Evolutionary conservation across 2,888 invertebrate species (phyloP), one percentile per base, ranked within the genome.

Genomic region (Trichacis sp.): DNA sequence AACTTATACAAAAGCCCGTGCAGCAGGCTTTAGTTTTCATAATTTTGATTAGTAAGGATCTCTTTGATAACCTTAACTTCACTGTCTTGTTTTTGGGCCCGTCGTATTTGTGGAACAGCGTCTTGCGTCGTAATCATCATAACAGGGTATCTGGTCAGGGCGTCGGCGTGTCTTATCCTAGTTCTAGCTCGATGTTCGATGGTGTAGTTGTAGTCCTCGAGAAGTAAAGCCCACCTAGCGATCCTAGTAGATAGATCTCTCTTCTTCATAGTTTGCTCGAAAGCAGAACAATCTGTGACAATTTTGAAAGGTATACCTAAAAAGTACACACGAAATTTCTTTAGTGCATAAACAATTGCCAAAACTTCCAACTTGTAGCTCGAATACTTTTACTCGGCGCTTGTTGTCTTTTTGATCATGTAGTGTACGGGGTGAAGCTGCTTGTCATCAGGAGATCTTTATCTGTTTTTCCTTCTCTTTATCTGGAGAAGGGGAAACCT

Each of bases 281-380:
- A 65, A 1, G 67, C 64, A n/a, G 54, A 19, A 57, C 71, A 70
- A 43, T 70, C 72, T 2, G 70, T 71, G 3, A 71, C 58, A 40
- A 69, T 69, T 40, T 65, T 71, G 19, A 45, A 45, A 8, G 45
- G n/a, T 3, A 52, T 24, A 1, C 64, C 52, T 0, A 52, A 29
- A 8, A 64, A 15, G 24, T 64, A 64, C 0, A 29, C 42, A 0
- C 56, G 18, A n/a, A 56, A 64, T 33, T 60, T 64, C 8, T 57
- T 36, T 2, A 64, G 2, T 0, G 57, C 36, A n/a, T 20, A 18
- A n/a, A 66, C 47, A 0, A 66, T 38, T 8, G 55, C 62, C 1
- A 62, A 8, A 2, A 56, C 33, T 17, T 66, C 61, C 11, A 62
- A 24, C 33, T 62, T 57, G 14, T 66, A 66, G 17, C 66, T 62